These are phyloP conservation scores for Molothrus aeneus DNA, from an alignment of 2,797 vertebrate species.

Conservation along the genomic window DNA sequence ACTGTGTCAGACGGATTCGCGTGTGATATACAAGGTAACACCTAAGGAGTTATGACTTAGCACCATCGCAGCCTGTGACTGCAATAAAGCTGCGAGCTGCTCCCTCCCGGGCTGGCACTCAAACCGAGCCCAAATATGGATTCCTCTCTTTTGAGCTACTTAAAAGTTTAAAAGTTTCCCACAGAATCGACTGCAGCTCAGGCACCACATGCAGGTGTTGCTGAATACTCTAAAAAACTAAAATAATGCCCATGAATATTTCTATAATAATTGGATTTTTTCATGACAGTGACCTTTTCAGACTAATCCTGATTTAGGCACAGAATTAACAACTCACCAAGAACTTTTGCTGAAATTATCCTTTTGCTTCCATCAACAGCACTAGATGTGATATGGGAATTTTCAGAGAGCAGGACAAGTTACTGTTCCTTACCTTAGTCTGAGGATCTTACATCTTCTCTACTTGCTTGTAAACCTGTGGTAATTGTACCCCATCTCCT, in stretches of 20 bases:
- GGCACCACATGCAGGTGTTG: background rate
- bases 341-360: background rate
- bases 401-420: background rate
- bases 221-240: background rate
- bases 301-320: background rate
- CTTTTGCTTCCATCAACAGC: background rate
- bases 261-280: background rate
- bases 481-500: background rate
- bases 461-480: background rate
- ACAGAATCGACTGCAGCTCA: background rate
- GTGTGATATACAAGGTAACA: rapidly evolving
- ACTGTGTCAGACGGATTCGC: background rate
- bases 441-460: background rate
- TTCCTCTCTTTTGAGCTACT: background rate
- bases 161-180: background rate
- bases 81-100: background rate
- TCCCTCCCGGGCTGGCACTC: background rate
- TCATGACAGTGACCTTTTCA: background rate
- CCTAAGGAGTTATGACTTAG: background rate
- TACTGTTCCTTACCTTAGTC: background rate
- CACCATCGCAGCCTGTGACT: background rate
- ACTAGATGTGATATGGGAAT: background rate
- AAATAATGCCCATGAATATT: background rate
- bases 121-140: rapidly evolving
- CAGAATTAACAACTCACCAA: background rate